Base-by-base conservation (phyloP, 2,888 invertebrate species). In the Brenthis ino region DNA sequence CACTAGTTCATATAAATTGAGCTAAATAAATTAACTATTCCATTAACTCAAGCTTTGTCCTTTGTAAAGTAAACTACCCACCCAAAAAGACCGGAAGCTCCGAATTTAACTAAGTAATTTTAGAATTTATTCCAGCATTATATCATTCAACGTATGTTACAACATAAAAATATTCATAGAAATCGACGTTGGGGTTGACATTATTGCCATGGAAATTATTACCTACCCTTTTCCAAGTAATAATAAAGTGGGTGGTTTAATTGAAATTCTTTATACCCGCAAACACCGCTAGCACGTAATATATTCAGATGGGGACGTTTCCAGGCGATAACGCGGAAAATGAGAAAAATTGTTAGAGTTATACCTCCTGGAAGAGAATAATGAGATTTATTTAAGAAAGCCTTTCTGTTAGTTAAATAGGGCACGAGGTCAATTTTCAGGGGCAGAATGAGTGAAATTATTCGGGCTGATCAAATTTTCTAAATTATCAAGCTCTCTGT, bases 331-430 rank as follows among this genome's bases (percentile, higher is more conserved):
- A 64, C 64, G 69, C 58, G 68, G 68, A 54, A 61, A 68, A 69
- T 66, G 64, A 58, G 69, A 72, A 72, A 72, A 67, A 69, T 69
- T 72, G 61, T 67, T 61, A 67, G 54, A 63, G 67, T 61, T 72
- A 55, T 61, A 72, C 69, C 61, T 72, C 50, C 48, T 63, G 67
- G 69, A 72, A 72, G 53, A 67, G 72, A 72, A 53, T 65, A 54
- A 67, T 69, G 71, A 61, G 55, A 54, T 68, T 58, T 58, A 60
- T 60, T 33, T 53, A 54, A 60, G 60, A 60, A 37, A 66, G 14
- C 57, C 51, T 51, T 53, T 51, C 12, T 20, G 14, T 50, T 20
- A 8, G 43, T 37, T 37, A 63, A 63, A 20, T 20, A 20, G 63
- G 53, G 63, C 20, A 51, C 12, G 28, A 20, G 43, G 63, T 37